Base-by-base conservation (phyloP, 2,113 vertebrate genomes). In the Lophius piscatorius region DNA sequence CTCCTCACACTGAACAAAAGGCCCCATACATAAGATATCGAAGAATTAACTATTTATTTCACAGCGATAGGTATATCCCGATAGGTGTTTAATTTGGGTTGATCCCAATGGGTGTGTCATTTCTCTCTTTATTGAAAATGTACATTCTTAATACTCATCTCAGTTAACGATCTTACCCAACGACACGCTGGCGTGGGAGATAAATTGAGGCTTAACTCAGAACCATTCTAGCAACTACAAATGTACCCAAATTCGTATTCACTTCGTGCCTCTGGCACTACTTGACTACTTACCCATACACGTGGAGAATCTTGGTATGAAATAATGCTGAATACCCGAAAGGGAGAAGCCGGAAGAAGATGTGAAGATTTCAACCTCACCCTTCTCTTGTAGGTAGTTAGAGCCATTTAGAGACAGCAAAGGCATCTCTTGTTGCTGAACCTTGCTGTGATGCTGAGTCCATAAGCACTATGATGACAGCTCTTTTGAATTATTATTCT, bases 121-220 rank as follows among this genome's bases (percentile, higher is more conserved):
- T 21, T 31, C 5, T 2, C 3, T 38, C 33, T n/a, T n/a, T n/a
- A 34, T 51, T 26, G 1, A n/a, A 13, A 21, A 31, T 36, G 5
- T 1, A 14, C 4, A 17, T 4, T 38, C 14, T 65, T 56, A 34
- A 33, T 24, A 23, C 51, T 62, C 46, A 70, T 58, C 51, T 51
- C 38, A 48, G 47, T 12, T 50, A 49, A 18, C 20, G 44, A 16
- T 57, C 26, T 74, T 55, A 70, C 64, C 64, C 45, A 63, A 46
- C 73, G 70, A 72, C 51, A 49, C 39, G 44, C 28, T 36, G 31
- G 12, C 64, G 31, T 62, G 54, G 12, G 41, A 24, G 38, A 67
- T 24, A 21, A 12, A 45, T 16, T 17, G 24, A n/a, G 24, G 18
- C 39, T 67, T 33, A 13, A 4, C 36, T 23, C 35, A 33, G 54